These are phyloP conservation scores for Patella ulyssiponensis DNA, from an alignment of 2,888 invertebrate species.

Conservation along the genomic window DNA sequence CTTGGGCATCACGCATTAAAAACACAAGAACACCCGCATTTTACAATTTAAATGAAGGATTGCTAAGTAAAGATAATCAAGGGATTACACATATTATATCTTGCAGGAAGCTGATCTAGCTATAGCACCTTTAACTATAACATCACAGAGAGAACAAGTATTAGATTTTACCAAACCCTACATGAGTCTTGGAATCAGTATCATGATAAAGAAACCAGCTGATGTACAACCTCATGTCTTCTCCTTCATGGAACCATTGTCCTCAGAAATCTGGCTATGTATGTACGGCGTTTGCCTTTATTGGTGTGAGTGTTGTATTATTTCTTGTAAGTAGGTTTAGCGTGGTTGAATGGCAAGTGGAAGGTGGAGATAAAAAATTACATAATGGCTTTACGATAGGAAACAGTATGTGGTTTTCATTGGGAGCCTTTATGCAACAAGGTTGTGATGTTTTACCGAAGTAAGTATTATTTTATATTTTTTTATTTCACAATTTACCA, in stretches of 20 bases:
- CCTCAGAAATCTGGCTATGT: slow-evolving; percentile 98
- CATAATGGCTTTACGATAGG: slow-evolving; percentile 84
- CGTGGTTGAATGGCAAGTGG: slow-evolving; percentile 90
- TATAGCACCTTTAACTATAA: slow-evolving; percentile 94
- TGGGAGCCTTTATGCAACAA: slow-evolving; percentile 99
- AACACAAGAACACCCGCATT: too few relatives aligned
- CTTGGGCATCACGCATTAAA: too few relatives aligned
- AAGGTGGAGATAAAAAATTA: slow-evolving; percentile 38
- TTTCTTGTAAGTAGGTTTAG: slow-evolving; percentile 98
- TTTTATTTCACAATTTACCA: neutral
- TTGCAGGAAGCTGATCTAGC: slow-evolving; percentile 89
- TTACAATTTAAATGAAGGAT: too few relatives aligned
- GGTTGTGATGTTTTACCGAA: slow-evolving; percentile 96
- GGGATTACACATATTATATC: neutral
- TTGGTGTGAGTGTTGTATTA: slow-evolving; percentile 96
- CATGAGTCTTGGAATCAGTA: slow-evolving; percentile 95
- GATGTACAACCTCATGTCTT: slow-evolving; percentile 95
- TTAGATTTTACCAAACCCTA: slow-evolving; percentile 99
- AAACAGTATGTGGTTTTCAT: slow-evolving; percentile 97
- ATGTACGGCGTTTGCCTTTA: slow-evolving; percentile 88
- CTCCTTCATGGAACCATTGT: slow-evolving; percentile 96
- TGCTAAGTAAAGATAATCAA: too few relatives aligned
- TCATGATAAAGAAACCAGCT: slow-evolving; percentile 94
- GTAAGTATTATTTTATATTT: slow-evolving; percentile 76
- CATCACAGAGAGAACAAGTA: slow-evolving; percentile 92